Evolutionary conservation across 2,888 invertebrate genomes (phyloP).

Genomic region (Melanargia galathea): DNA sequence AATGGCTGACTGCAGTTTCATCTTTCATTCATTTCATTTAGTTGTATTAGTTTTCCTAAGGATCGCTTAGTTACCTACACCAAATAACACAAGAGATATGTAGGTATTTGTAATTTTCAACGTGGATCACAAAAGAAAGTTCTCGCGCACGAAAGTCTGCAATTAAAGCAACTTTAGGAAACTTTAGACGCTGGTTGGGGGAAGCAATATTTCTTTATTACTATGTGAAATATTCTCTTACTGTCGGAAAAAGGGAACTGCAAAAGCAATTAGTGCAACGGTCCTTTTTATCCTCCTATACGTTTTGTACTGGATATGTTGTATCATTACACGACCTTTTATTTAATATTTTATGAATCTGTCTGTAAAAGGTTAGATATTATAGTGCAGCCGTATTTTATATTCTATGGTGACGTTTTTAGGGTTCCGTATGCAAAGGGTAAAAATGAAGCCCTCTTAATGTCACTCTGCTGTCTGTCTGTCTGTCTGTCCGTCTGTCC

Average conservation of each 20-base stretch:
- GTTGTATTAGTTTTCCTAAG: too few species aligned
- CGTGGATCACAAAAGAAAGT: conserved; percentile 8
- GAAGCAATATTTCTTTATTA: conserved; percentile 29
- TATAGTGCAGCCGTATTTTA: not conserved
- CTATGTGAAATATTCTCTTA: conserved; percentile 19
- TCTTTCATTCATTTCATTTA: too few species aligned
- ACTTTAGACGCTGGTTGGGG: conserved; percentile 29
- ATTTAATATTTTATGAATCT: not conserved
- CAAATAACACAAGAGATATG: too few species aligned
- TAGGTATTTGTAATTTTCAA: not conserved
- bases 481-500: too few species aligned
- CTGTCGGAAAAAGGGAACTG: conserved; percentile 5
- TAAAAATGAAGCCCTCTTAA: too few species aligned
- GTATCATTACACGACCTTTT: not conserved
- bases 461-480: too few species aligned
- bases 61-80: too few species aligned
- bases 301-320: not conserved
- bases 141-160: not conserved
- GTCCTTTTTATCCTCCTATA: conserved; percentile 2
- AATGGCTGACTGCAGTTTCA: too few species aligned
- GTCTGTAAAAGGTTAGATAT: not conserved
- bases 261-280: conserved; percentile 8
- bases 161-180: conserved; percentile 37
- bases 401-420: not conserved
- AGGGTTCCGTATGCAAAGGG: too few species aligned